Evolutionary conservation across 2,888 invertebrate species (phyloP).

Genomic region (Lochmaea capreae): DNA sequence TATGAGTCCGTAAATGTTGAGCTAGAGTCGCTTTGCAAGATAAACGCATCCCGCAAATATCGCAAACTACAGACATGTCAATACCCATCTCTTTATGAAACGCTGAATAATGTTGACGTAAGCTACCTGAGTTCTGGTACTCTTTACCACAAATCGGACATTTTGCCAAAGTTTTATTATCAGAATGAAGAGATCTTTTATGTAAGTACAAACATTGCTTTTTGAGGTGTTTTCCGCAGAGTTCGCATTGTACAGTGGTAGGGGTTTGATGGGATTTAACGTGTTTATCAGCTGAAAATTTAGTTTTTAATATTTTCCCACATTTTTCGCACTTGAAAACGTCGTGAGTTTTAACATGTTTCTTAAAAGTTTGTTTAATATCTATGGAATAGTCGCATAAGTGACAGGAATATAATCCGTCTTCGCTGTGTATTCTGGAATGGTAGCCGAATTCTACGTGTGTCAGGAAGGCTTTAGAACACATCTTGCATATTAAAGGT

Average conservation of each 20-base stretch:
- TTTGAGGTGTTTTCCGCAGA: conserved; percentile 64
- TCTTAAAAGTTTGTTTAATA: conserved; percentile 40
- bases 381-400: conserved; percentile 57
- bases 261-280: conserved; percentile 51
- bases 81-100: conserved; percentile 46
- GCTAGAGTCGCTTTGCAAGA: conserved; percentile 59
- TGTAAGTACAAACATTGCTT: conserved; percentile 50
- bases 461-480: conserved; percentile 67
- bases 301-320: conserved; percentile 56
- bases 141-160: conserved; percentile 43
- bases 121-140: conserved; percentile 45
- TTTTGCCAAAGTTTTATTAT: conserved; percentile 31
- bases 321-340: conserved; percentile 55
- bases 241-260: conserved; percentile 67
- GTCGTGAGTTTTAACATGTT: conserved; percentile 55
- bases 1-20: conserved; percentile 67
- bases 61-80: conserved; percentile 49
- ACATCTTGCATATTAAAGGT: conserved; percentile 68
- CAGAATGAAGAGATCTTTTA: conserved; percentile 36
- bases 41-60: conserved; percentile 50
- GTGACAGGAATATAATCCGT: conserved; percentile 58
- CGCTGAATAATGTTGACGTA: conserved; percentile 53
- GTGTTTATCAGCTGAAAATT: conserved; percentile 67
- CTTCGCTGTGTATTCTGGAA: conserved; percentile 56
- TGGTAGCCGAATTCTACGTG: conserved; percentile 59